Evolutionary conservation across 2,113 vertebrate genomes (phyloP).

Genomic region (Clarias gariepinus): DNA sequence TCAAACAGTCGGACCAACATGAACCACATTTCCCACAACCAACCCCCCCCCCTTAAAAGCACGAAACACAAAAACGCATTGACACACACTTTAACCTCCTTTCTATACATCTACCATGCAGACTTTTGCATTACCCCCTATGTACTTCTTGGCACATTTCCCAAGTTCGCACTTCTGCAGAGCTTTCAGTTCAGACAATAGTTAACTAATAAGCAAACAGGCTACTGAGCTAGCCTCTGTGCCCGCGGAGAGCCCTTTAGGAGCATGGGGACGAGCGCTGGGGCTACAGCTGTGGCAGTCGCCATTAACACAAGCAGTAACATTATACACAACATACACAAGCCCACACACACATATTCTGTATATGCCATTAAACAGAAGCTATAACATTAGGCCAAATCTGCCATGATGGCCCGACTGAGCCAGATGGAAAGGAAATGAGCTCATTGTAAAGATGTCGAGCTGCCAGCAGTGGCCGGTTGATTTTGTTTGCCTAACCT

Average conservation of each 20-base stretch:
- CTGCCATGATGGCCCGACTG: conserved; percentile 29
- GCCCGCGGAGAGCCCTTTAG: conserved; percentile 16
- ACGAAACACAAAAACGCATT: conserved; percentile 3
- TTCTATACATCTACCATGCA: not conserved
- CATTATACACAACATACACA: conserved; percentile 33
- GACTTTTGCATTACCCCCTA: conserved; percentile 3
- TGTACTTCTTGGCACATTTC: conserved; percentile 52
- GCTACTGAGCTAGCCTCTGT: conserved; percentile 45
- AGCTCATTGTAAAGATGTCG: conserved; percentile 24
- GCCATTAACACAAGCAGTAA: conserved; percentile 51
- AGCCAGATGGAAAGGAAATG: conserved; percentile 39
- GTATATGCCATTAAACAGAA: conserved; percentile 48
- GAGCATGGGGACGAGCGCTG: conserved; percentile 37
- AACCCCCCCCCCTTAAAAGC: conserved; percentile 39
- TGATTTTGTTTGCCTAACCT: conserved; percentile 20
- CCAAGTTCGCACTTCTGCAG: conserved; percentile 55
- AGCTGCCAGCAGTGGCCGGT: conserved; percentile 27
- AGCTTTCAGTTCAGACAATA: conserved; percentile 57
- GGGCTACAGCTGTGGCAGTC: conserved; percentile 50
- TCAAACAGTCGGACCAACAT: conserved; percentile 34
- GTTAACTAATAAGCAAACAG: conserved; percentile 59
- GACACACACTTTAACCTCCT: not conserved
- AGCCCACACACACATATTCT: conserved; percentile 26
- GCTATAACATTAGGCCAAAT: conserved; percentile 43
- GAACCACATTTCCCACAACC: conserved; percentile 59